phyloP scores from a whole-genome alignment of 2,113 vertebrate species.

The Lophura nycthemera region DNA sequence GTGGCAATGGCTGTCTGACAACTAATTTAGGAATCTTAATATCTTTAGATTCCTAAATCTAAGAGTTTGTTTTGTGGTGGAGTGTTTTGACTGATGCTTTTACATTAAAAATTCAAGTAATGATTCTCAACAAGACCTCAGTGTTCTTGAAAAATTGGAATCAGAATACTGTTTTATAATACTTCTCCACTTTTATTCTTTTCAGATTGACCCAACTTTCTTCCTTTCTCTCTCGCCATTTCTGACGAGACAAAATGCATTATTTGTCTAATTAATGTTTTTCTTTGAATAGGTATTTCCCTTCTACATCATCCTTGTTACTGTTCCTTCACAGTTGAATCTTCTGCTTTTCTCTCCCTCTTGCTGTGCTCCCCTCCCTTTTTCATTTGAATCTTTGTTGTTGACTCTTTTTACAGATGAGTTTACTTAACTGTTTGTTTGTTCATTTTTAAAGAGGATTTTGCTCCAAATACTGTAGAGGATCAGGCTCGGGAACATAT shows the following conservation, averaged over 20 bases:
- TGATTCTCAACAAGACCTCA: background rate
- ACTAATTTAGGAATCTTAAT: background rate
- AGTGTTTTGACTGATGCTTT: background rate
- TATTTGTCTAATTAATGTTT: slow-evolving; percentile 65
- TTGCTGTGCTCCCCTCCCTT: background rate
- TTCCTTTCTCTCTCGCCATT: slow-evolving; percentile 39
- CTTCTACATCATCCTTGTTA: slow-evolving; percentile 50
- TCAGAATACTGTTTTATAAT: slow-evolving; percentile 17
- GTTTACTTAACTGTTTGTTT: slow-evolving; percentile 10
- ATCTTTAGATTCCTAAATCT: too few relatives aligned
- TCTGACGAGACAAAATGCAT: slow-evolving; percentile 57
- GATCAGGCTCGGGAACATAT: slow-evolving; percentile 88
- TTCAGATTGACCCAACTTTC: slow-evolving; percentile 55
- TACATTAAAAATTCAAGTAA: background rate
- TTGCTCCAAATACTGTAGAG: slow-evolving; percentile 86
- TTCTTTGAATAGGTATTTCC: slow-evolving; percentile 60
- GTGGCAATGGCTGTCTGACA: background rate
- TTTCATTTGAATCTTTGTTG: background rate
- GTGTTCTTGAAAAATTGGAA: background rate
- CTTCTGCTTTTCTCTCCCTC: background rate
- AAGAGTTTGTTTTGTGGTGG: background rate
- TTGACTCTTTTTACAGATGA: background rate
- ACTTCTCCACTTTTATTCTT: slow-evolving; percentile 45
- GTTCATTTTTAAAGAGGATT: slow-evolving; percentile 81
- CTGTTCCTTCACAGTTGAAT: slow-evolving; percentile 27